A percentile compares a stretch with the other conserved stretches of the same genome.
phyloP scores from a whole-genome alignment of 2,113 vertebrate genomes.

The Ia io region DNA sequence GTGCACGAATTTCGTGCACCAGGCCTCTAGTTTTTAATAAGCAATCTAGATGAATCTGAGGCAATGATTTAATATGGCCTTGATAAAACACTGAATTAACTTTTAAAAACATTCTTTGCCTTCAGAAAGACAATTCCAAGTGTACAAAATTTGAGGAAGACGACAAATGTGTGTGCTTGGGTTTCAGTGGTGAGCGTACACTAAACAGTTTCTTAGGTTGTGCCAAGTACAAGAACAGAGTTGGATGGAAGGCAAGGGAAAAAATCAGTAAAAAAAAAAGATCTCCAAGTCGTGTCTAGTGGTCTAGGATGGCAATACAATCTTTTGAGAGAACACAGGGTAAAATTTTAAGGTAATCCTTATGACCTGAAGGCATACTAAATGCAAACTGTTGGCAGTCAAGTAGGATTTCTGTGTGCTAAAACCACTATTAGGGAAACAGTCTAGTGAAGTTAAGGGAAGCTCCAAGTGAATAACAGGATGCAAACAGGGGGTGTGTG shows the following conservation, averaged over 20 bases:
- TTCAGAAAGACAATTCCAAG: conserved; percentile 16
- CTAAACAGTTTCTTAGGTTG: background rate
- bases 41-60: background rate
- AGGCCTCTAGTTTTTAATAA: background rate
- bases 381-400: background rate
- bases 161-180: background rate
- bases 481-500: conserved; percentile 87
- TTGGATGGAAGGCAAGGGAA: background rate
- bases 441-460: conserved; percentile 79
- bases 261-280: background rate
- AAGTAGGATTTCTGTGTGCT: conserved; percentile 45
- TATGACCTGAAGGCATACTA: background rate
- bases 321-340: background rate
- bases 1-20: too few species aligned
- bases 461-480: conserved; percentile 89
- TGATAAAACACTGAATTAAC: background rate
- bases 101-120: background rate
- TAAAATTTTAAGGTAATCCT: background rate
- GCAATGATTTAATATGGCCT: background rate
- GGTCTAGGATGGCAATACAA: background rate
- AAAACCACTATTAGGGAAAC: conserved; percentile 66
- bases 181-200: background rate
- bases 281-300: background rate
- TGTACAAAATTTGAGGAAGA: background rate
- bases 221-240: accelerated